Base-by-base conservation (phyloP, 2,888 invertebrate species). In the Eilema depressum region DNA sequence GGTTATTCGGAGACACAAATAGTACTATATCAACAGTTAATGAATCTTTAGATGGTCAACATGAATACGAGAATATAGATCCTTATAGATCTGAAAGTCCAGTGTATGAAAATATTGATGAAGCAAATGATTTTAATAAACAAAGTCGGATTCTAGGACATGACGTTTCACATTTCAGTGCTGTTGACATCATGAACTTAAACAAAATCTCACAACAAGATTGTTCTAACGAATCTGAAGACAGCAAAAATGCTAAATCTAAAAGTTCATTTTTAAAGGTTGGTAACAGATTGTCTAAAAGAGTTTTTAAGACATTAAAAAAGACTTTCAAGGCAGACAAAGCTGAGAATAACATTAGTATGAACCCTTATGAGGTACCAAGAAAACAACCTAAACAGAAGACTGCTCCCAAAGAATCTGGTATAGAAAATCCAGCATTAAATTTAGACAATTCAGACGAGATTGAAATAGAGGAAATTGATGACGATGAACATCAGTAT, bases 321-420 rank as follows among this genome's bases (percentile, higher is more conserved):
- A 94, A 91, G 74, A 95, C 93, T 17, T 95, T 95, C 57, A 95
- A 92, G 85, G 80, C 86, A 1, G 95, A 95, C 0, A 95, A 95
- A 83, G 75, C 79, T 0, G 92, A 89, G 5, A 83, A 84, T 1
- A 92, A 92, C 47, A 57, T 76, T 0, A 91, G 92, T 11, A 70
- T 91, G 3, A 95, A 95, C 69, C 95, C 95, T 0, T 95, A 95
- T 74, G 95, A 95, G 88, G 95, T 95, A 0, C 92, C 95, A 0
- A 76, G 95, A 7, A 95, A 95, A 79, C 78, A 80, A 0, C 85
- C 91, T 0, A 94, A 94, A 78, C 87, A 83, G 4, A 93, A 92
- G 80, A 74, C 78, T 2, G 81, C 82, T 4, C 78, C 85, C 0
- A 92, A 90, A 80, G 92, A 92, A n/a, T 81, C 91, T 0, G 95